Evolutionary conservation across 2,888 invertebrate species (phyloP), one percentile per base, ranked within the genome.

Genomic region (Dinocampus coccinellae): DNA sequence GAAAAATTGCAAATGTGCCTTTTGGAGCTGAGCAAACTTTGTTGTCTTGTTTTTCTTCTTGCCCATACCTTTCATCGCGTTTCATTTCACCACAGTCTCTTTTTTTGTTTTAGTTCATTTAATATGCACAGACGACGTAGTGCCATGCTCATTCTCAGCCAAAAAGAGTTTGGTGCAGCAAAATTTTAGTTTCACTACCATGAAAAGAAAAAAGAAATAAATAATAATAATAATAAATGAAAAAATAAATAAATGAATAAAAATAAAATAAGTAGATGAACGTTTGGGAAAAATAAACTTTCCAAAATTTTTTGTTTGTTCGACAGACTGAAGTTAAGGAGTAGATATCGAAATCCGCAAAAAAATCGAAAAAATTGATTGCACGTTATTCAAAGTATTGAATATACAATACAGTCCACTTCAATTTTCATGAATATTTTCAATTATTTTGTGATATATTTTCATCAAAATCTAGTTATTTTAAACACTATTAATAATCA

Each of bases 1-100:
- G 81, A 82, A 81, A 80, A 82, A 82, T 81, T 72, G 73, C 72
- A 47, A 70, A 55, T 65, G 64, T 73, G 61, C 58, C 58, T 70
- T 72, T 71, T 69, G 65, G 71, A 73, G 64, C 66, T 53, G 64
- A 71, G 55, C 26, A 64, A 64, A 73, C 70, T 70, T 72, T 70
- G 60, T 65, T 57, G 26, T 29, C 52, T 65, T 22, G n/a, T 55
- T 58, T 29, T 63, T 55, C 34, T n/a, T 20, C 36, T 42, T 16
- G 34, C 29, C 55, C 36, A 20, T 55, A 36, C 36, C 53, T 60
- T 42, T 16, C 70, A 73, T 70, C 76, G 72, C 62, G 75, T 74
- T 73, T 67, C 55, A 26, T 10, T 34, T 52, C 57, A 42, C 53
- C 72, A 26, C 58, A 67, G 57, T 13, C 39, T 11, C 39, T 13